Evolutionary conservation across 92 coral and sea anemone species (phyloP).

Genomic region (Pocillopora grandis): DNA sequence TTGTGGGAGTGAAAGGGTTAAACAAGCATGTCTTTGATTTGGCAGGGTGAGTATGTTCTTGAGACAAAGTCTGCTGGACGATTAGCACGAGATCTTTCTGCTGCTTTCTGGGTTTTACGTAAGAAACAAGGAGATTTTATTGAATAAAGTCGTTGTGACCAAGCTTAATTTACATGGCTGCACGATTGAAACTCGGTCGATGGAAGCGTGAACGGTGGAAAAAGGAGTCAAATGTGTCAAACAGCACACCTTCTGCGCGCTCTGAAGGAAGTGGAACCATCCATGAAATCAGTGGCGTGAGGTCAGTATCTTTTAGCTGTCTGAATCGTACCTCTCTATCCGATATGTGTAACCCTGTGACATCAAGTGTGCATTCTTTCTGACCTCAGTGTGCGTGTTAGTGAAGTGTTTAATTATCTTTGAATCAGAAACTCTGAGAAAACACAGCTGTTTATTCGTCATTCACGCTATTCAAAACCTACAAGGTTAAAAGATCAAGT

Average conservation of each 20-base stretch:
- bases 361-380: no score
- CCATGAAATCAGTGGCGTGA: neutral
- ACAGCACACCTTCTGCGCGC: neutral
- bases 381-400: no score
- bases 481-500: slow-evolving; percentile 6
- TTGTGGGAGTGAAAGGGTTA: no score
- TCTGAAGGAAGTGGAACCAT: neutral
- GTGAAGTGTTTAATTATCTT: no score
- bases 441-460: neutral
- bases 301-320: neutral
- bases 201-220: neutral
- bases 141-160: neutral
- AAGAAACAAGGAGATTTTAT: neutral
- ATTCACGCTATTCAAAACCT: neutral
- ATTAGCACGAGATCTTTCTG: no score
- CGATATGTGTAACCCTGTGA: no score
- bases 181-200: slow-evolving; percentile 5
- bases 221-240: neutral
- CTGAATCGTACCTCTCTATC: no score
- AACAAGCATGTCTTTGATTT: no score
- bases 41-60: no score
- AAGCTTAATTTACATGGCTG: neutral
- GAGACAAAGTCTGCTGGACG: no score
- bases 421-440: no score
- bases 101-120: no score